phyloP scores from a whole-genome alignment of 2,113 vertebrate species.

The Crotalus viridis region DNA sequence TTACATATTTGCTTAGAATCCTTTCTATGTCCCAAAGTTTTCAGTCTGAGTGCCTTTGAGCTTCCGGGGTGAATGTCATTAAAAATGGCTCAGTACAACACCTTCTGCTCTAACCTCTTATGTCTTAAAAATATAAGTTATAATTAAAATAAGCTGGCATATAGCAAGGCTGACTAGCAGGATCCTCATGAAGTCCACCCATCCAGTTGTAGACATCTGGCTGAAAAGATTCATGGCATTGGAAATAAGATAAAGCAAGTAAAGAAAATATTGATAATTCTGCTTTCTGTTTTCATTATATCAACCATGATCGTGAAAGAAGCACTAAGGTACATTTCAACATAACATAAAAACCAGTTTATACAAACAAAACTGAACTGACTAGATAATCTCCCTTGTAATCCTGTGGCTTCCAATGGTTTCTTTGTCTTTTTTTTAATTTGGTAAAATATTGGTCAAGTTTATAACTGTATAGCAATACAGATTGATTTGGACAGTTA shows the following conservation, averaged over 20 bases:
- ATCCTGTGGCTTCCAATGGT: neutral
- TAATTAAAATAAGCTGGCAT: neutral
- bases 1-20: neutral
- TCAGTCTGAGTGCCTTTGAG: neutral
- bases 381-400: neutral
- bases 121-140: neutral
- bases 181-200: neutral
- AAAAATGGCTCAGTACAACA: neutral
- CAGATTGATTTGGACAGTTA: neutral
- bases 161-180: neutral
- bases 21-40: neutral
- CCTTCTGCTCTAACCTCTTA: neutral
- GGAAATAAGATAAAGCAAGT: neutral
- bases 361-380: neutral
- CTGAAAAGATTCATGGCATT: neutral
- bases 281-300: neutral
- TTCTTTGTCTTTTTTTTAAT: neutral
- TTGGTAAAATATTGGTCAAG: neutral
- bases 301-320: neutral
- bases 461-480: neutral
- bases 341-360: neutral
- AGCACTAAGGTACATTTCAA: neutral
- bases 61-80: neutral
- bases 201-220: neutral
- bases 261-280: neutral